phyloP scores from a whole-genome alignment of 2,888 invertebrate species.

The Drosophila algonquin region DNA sequence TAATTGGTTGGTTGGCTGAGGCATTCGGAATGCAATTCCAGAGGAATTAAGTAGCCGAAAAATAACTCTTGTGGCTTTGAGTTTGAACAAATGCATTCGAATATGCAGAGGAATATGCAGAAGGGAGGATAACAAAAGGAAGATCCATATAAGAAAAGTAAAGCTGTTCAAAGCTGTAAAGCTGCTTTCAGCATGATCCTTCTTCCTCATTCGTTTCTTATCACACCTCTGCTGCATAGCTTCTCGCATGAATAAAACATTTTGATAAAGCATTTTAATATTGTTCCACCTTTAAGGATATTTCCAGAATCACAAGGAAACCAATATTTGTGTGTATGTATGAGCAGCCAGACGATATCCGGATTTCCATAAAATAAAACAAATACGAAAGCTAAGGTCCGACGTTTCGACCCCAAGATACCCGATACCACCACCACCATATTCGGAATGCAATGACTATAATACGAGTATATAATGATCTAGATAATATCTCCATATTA shows the following conservation, averaged over 20 bases:
- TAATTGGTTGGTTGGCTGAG: conserved; percentile 38
- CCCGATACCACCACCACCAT: background rate
- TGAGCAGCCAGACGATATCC: conserved; percentile 17
- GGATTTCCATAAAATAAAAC: conserved; percentile 32
- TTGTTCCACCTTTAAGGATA: conserved; percentile 19
- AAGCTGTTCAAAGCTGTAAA: too few relatives aligned
- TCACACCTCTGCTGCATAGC: background rate
- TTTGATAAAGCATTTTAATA: conserved; percentile 21
- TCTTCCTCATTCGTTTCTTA: background rate
- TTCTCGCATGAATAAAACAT: conserved; percentile 33
- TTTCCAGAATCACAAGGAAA: conserved; percentile 11
- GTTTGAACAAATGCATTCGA: background rate
- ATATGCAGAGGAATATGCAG: too few relatives aligned
- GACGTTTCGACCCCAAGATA: background rate
- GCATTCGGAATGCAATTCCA: conserved; percentile 28
- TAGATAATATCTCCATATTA: too few relatives aligned
- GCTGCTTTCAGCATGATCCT: background rate
- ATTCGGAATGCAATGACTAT: too few relatives aligned
- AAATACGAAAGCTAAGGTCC: background rate
- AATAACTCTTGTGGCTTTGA: background rate
- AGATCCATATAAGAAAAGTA: background rate
- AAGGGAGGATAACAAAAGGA: background rate
- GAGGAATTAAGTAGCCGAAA: conserved; percentile 24
- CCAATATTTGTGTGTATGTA: conserved; percentile 24
- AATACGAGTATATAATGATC: too few relatives aligned